Base-by-base conservation (phyloP, 2,113 vertebrate genomes). In the human region DNA sequence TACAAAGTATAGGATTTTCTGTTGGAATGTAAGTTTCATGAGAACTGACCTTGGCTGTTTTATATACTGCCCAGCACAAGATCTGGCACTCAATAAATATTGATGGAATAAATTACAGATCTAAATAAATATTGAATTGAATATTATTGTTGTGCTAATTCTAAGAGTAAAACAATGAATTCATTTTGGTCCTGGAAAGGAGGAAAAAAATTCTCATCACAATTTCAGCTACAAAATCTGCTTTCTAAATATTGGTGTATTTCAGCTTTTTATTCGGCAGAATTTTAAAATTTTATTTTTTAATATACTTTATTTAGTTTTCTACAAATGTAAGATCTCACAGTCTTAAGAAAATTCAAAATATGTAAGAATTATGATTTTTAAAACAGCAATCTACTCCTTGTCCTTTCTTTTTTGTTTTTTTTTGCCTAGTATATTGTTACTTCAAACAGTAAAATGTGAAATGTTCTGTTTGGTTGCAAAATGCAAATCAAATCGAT, bases 401-500 rank as follows among this genome's bases (percentile, higher is more conserved):
- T 76, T 75, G 23, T 92, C 70, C 38, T 76, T 40, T 40, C 89
- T 94, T 14, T 50, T 14, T 3, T 50, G 17, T 52, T 4, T 52
- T 52, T 52, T 1, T 79, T 76, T 12, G 61, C 38, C 9, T 90
- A 75, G 35, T 81, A 20, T 8, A 16, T 43, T 73, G 14, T 81
- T 43, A 75, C 40, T 87, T 38, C 64, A 75, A 76, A 87, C 35
- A 78, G 30, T 80, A 12, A 78, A 93, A 92, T 30, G 5, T 17
- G 2, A 96, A 95, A 48, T 79, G 78, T 66, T 82, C 50, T 92
- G 13, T 94, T 92, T 84, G 57, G 32, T 94, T 94, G 40, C 16
- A 93, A 93, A 93, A 96, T 87, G 23, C 75, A 75, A 92, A 27
- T 93, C 30, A 96, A 57, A 18, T 93, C 10, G 25, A 95, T 93